Base-by-base conservation (phyloP, 2,888 invertebrate species). In the Lydus trimaculatus region DNA sequence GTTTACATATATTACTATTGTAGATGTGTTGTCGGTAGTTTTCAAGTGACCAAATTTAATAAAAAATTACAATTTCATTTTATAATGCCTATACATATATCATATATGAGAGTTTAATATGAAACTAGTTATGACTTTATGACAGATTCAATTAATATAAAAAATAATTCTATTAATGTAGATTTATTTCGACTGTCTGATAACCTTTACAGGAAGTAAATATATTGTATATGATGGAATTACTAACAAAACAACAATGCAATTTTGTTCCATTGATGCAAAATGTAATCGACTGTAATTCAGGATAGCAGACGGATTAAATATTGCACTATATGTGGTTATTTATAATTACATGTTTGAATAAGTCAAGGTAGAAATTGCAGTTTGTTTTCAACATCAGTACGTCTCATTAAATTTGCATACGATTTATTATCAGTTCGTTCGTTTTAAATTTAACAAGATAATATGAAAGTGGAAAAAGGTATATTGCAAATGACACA, bases 111-210 rank as follows among this genome's bases (percentile, higher is more conserved):
- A n/a, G n/a, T n/a, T n/a, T n/a, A n/a, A n/a, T n/a, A n/a, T n/a
- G n/a, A n/a, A n/a, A 9, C 20, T 20, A 48, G 20, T 48, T 48
- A 9, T 20, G 17, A 43, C 48, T n/a, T n/a, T n/a, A 68, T 36
- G 59, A 28, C 65, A 65, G 63, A 69, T 65, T 63, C 58, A 65
- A 69, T 69, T 65, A 69, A 63, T 63, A 33, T 65, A 36, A 33
- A 63, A 58, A 65, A 65, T 69, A 69, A 69, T 63, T 69, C 69
- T 65, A 63, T 65, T 69, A 65, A 48, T 58, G 65, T 56, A 65
- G 69, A 69, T 69, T 69, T 69, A 69, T 69, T 65, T 62, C 31
- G 58, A 63, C 65, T 48, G 48, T 33, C 58, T 69, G 17, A 33
- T 13, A 31, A 28, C 60, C 8, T 17, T 31, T n/a, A 61, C 48